Percentiles rank a stretch among this genome's conserved stretches.
Evolutionary conservation across 53 echinoderm and acorn worm genomes (phyloP).

Genomic region (Paelopatides confundens): DNA sequence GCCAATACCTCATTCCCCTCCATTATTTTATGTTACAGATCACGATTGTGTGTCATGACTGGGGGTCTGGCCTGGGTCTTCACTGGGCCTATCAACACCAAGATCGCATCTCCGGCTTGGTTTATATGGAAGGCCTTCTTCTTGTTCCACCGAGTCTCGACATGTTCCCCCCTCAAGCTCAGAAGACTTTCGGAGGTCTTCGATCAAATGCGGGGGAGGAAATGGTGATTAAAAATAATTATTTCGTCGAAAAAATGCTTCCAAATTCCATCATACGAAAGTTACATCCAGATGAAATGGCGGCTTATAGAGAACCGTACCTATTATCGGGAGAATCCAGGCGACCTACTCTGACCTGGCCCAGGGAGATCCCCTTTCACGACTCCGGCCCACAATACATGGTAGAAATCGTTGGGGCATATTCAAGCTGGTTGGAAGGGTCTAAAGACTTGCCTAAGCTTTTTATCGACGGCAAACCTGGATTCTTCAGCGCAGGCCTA

Average conservation of each 20-base stretch:
- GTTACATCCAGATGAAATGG: slow-evolving; percentile 57
- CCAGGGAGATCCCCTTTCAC: slow-evolving; percentile 54
- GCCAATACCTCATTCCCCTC: not conserved
- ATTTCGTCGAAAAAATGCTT: slow-evolving; percentile 37
- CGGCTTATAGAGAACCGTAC: slow-evolving; percentile 49
- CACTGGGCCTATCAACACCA: slow-evolving; percentile 60
- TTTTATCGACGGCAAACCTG: slow-evolving; percentile 52
- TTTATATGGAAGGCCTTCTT: slow-evolving; percentile 58
- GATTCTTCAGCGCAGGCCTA: slow-evolving; percentile 43
- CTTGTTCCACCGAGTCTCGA: slow-evolving; percentile 29
- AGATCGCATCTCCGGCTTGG: slow-evolving; percentile 27
- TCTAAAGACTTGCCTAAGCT: slow-evolving; percentile 53
- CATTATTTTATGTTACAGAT: slow-evolving; percentile 24
- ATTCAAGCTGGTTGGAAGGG: slow-evolving; percentile 29
- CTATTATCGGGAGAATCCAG: slow-evolving; percentile 36
- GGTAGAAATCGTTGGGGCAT: slow-evolving; percentile 45
- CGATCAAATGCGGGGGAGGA: slow-evolving; percentile 57
- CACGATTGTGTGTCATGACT: slow-evolving; percentile 76
- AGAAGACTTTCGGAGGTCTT: slow-evolving; percentile 34
- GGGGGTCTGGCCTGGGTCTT: slow-evolving; percentile 75
- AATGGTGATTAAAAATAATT: slow-evolving; percentile 59
- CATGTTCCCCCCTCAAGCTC: slow-evolving; percentile 45
- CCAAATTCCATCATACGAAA: slow-evolving; percentile 40
- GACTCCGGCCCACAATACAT: slow-evolving; percentile 53
- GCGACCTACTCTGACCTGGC: slow-evolving; percentile 58